Conservation (phyloP, 35 echinoderm and acorn worm species). For the Lytechinus variegatus region DNA sequence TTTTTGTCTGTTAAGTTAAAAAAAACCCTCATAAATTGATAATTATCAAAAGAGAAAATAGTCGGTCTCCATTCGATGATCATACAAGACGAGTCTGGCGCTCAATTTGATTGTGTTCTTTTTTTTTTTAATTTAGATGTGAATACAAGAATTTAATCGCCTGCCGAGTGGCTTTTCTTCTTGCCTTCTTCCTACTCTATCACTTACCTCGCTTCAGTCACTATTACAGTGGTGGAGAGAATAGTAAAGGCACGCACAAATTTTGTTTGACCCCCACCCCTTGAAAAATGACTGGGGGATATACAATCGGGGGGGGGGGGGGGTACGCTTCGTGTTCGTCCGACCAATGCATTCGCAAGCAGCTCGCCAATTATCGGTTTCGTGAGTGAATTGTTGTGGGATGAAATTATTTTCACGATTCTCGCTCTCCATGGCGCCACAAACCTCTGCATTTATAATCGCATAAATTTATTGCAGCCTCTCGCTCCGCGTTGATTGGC, state of each 20-base stretch:
- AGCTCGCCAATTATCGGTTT: slow-evolving; percentile 13
- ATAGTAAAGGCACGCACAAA: not conserved
- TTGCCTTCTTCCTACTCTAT: not conserved
- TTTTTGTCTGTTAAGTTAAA: no score
- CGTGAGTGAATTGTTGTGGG: slow-evolving; percentile 20
- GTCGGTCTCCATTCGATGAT: no score
- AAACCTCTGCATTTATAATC: slow-evolving; percentile 27
- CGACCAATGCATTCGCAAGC: not conserved
- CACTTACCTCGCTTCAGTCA: not conserved
- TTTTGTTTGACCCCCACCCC: not conserved
- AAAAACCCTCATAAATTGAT: no score
- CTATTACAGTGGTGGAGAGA: not conserved
- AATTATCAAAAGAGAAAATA: not conserved
- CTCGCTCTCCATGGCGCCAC: not conserved
- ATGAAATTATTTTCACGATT: slow-evolving; percentile 46
- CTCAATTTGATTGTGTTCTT: not conserved
- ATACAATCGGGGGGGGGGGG: not conserved
- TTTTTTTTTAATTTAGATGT: not conserved
- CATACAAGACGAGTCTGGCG: not conserved
- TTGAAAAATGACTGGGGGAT: not conserved
- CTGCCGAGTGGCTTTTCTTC: not conserved
- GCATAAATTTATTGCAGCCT: not conserved
- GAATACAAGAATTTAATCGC: not conserved
- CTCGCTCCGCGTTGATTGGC: slow-evolving; percentile 2
- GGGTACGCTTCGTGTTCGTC: not conserved